A percentile compares a stretch with the other conserved stretches of the same genome.
Conservation (phyloP, 2,888 invertebrate species). For the Agrenia bidenticulata region DNA sequence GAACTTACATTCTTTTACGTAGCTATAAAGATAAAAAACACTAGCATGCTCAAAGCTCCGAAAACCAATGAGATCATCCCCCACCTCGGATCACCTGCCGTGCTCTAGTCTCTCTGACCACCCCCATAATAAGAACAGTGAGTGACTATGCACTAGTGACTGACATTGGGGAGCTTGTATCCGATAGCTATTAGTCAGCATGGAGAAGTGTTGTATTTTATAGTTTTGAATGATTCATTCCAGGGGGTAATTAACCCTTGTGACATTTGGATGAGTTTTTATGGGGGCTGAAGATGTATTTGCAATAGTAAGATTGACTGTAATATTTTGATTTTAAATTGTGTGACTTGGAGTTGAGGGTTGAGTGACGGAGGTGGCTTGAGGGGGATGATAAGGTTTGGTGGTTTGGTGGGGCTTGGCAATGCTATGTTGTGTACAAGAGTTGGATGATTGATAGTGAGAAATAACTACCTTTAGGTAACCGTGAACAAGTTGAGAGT, state of each 20-base stretch:
- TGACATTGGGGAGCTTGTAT: no score
- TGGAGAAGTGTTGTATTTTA: no score
- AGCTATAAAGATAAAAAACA: not conserved
- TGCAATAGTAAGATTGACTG: no score
- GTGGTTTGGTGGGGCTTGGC: not conserved
- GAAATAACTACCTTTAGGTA: slow-evolving; percentile 46
- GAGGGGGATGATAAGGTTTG: not conserved
- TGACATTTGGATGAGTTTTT: no score
- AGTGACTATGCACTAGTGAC: not conserved
- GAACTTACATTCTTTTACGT: no score
- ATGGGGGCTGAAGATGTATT: no score
- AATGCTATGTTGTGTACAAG: not conserved
- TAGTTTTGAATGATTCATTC: no score
- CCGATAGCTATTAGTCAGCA: no score
- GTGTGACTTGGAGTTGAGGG: not conserved
- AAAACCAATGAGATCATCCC: slow-evolving; percentile 19
- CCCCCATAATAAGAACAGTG: no score
- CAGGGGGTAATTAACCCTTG: no score
- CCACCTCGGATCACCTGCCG: slow-evolving; percentile 4
- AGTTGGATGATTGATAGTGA: slow-evolving; percentile 49
- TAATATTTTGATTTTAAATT: no score
- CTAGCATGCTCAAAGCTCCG: not conserved
- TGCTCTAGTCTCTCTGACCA: not conserved
- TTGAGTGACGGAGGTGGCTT: not conserved
- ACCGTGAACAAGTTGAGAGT: no score